Evolutionary conservation across 2,888 invertebrate genomes (phyloP), one percentile per base, ranked within the genome.

Genomic region (Colostygia pectinataria): DNA sequence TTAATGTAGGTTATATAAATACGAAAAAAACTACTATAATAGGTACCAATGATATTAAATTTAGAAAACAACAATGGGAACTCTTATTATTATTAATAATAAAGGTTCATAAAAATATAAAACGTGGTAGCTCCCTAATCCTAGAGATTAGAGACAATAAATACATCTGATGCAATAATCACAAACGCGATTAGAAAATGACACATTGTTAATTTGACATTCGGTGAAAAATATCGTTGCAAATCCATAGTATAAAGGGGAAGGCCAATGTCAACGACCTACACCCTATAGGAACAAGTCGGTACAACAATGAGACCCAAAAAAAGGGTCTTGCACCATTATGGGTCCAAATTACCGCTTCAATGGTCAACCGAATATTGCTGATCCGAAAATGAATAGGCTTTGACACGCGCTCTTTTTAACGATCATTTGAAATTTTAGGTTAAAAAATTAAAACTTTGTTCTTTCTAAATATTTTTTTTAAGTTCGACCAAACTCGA

Each of bases 181-280:
- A 64, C 68, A 68, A 68, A 68, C 49, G 55, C 66, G 75, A 80
- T 82, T 79, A 81, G 63, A 74, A n/a, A 70, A 80, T 80, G 76
- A 83, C 75, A 68, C 78, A 84, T 81, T 79, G 73, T 71, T 82
- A 84, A 85, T 83, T 80, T 65, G 79, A 81, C 76, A 73, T 71
- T 64, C 68, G 72, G 76, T 72, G 77, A 80, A 81, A 84, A 83
- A 80, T 81, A 77, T 78, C 70, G 73, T 74, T 74, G 78, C 85
- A 77, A 85, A 84, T 83, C 74, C 68, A 66, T 74, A 80, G 72
- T 66, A 76, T 71, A 72, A 78, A 72, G 72, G 84, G 86, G 83
- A 83, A 79, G 76, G 80, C 82, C 80, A 83, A 85, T 86, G 89
- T 89, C 89, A 90, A 85, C 74, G 89, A 90, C 88, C 89, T 65